phyloP scores from a whole-genome alignment of 1,140 invertebrate genomes.

The Drosophila kanapiae region DNA sequence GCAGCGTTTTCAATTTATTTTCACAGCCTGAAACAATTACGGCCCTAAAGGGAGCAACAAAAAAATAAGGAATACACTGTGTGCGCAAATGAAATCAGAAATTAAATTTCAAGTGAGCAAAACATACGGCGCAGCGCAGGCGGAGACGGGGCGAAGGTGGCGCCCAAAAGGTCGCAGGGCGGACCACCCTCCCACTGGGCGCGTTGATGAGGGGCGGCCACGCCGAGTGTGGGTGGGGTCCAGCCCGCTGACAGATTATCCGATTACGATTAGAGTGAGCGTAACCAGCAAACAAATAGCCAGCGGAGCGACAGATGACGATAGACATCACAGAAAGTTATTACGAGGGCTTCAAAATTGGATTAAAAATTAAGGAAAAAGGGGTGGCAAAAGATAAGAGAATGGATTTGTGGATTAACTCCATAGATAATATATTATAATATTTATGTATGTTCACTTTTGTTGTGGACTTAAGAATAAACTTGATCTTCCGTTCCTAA shows the following conservation, averaged over 20 bases:
- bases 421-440: neutral
- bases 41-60: constrained; percentile 23
- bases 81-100: constrained; percentile 80
- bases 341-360: constrained; percentile 12
- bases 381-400: neutral
- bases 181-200: constrained; percentile 52
- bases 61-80: constrained; percentile 58
- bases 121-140: constrained; percentile 66
- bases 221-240: constrained; percentile 6
- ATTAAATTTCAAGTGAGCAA: constrained; percentile 82
- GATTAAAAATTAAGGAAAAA: constrained; percentile 14
- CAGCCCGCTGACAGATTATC: constrained; percentile 59
- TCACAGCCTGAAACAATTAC: constrained; percentile 82
- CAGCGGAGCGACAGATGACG: constrained; percentile 36
- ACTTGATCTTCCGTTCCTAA: too few species aligned
- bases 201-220: constrained; percentile 32
- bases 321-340: constrained; percentile 38
- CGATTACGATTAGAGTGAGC: constrained; percentile 50
- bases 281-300: constrained; percentile 31
- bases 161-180: constrained; percentile 40
- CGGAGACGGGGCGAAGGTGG: constrained; percentile 11
- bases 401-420: neutral
- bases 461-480: neutral
- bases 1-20: constrained; percentile 78
- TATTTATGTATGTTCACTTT: neutral